phyloP scores from a whole-genome alignment of 1,140 invertebrate species.

The Homalodisca vitripennis region DNA sequence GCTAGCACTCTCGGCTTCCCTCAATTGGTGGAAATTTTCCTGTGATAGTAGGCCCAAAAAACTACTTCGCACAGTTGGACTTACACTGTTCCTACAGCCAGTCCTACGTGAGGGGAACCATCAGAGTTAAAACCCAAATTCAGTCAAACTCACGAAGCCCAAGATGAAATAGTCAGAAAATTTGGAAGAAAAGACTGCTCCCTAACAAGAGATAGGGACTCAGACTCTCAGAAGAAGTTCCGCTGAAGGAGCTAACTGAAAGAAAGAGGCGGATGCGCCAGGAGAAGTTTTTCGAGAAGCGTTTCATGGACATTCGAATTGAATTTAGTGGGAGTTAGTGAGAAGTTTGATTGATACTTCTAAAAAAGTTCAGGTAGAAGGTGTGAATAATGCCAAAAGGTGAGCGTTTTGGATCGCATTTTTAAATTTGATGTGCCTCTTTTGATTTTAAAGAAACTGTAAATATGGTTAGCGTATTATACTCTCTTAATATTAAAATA shows the following conservation, averaged over 20 bases:
- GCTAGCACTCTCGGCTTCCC: not conserved
- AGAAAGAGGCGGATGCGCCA: not conserved
- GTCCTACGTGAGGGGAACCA: not conserved
- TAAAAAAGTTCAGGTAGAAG: not conserved
- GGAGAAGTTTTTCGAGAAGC: not conserved
- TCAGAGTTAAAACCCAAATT: not conserved
- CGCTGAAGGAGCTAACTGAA: not conserved
- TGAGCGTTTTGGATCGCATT: slow-evolving; percentile 1
- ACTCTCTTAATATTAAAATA: no score
- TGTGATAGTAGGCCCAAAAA: no score
- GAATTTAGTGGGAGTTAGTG: not conserved
- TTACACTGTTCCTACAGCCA: not conserved
- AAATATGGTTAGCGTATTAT: no score
- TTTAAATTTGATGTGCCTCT: no score
- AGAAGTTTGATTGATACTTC: not conserved
- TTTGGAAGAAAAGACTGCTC: not conserved
- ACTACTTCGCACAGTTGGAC: not conserved
- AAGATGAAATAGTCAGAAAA: not conserved
- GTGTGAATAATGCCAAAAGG: not conserved
- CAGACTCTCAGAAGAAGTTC: not conserved
- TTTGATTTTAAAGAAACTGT: no score
- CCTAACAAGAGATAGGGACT: not conserved
- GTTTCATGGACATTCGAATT: slow-evolving; percentile 1
- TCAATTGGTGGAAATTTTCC: not conserved
- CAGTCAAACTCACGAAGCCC: not conserved